phyloP scores from a whole-genome alignment of 2,113 vertebrate species.

The Peromyscus polionotus region DNA sequence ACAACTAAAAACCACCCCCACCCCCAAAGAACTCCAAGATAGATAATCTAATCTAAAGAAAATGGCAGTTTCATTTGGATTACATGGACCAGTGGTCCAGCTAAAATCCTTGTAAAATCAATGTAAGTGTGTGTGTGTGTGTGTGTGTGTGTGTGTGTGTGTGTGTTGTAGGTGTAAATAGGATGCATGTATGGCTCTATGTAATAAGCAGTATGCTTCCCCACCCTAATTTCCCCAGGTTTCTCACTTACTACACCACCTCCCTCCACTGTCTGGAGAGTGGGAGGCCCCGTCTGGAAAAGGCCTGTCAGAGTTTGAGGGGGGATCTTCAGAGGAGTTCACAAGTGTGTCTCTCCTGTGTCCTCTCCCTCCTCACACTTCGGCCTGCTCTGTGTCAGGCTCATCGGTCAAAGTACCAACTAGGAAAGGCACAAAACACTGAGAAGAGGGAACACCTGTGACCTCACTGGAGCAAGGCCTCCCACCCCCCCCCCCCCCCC shows the following conservation, averaged over 20 bases:
- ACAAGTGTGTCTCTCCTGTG: background rate
- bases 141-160: background rate
- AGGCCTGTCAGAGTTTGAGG: background rate
- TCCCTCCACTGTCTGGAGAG: too few relatives aligned
- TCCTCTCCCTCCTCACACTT: background rate
- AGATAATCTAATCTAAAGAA: background rate
- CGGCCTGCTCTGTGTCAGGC: background rate
- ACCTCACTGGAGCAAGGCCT: rapidly evolving
- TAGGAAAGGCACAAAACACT: too few relatives aligned
- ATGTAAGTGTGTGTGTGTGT: too few relatives aligned
- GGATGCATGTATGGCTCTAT: background rate
- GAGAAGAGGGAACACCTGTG: rapidly evolving
- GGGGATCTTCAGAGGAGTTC: background rate
- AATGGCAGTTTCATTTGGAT: background rate
- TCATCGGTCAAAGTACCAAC: background rate
- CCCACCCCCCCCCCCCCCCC: rapidly evolving
- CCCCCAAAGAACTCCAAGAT: background rate
- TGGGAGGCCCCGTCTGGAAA: background rate
- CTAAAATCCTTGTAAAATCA: background rate
- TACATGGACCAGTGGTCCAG: background rate
- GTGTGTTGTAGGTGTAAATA: background rate
- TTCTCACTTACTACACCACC: background rate
- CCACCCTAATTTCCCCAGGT: rapidly evolving
- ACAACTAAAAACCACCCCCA: background rate
- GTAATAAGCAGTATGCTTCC: background rate